Base-by-base conservation (phyloP, 1,140 invertebrate genomes). In the Drepana arcuata region DNA sequence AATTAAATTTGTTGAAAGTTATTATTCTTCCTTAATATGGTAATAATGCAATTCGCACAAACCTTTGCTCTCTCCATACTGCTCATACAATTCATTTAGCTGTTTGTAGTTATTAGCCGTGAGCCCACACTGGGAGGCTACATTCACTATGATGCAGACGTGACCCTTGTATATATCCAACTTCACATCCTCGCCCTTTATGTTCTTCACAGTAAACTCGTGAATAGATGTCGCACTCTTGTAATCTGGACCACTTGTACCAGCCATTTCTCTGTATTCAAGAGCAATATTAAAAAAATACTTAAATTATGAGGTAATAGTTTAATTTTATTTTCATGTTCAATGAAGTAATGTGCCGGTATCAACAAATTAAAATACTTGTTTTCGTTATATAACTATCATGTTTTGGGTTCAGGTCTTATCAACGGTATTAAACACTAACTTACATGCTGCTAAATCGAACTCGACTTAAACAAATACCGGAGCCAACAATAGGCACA, bases 41-140 rank as follows among this genome's bases (percentile, higher is more conserved):
- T 9, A 21, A 21, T 21, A n/a, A 9, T 21, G 18, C 4, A 21
- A 21, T 21, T 5, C 4, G 18, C 4, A 14, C 15, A 41, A n/a
- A 70, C 66, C 62, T 57, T 70, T 70, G 41, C 39, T 55, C 34
- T 88, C 86, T n/a, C 64, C 84, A 68, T 91, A 92, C 50, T 90
- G 86, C 14, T 91, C 85, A 60, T 93, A 88, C 2, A 95, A 65
- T 39, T 88, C 81, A 31, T 88, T 87, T 10, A 95, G 82, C 57
- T 91, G 86, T 35, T 87, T 88, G 72, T 95, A 95, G 72, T 95
- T 92, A 10, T 75, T 86, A 11, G 90, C 86, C 1, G 93, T 94
- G 25, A 91, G 86, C 3, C 92, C 92, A 79, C 94, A 95, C 45
- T 93, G 86, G 11, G 92, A 93, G 0, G 94, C 93, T 11, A 95